A percentile compares a stretch with the other conserved stretches of the same genome.
These are phyloP conservation scores for Lingula anatina DNA, from an alignment of 2,888 invertebrate genomes.

Conservation along the genomic window DNA sequence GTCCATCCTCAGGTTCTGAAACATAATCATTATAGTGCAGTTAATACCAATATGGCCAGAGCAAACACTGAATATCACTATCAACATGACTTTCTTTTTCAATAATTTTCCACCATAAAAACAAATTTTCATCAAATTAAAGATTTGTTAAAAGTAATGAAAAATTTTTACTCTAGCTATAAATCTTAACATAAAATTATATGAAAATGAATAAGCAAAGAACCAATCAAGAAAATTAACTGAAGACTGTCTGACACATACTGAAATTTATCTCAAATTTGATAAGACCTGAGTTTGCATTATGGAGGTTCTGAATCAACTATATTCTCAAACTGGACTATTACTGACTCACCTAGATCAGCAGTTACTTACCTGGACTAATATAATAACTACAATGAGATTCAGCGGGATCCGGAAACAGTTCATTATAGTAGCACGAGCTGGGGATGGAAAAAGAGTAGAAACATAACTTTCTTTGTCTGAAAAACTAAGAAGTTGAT, in stretches of 20 bases:
- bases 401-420: conserved; percentile 56
- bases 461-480: conserved; percentile 1
- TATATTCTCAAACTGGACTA: no score
- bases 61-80: no score
- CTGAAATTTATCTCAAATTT: no score
- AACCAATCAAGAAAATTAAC: neutral
- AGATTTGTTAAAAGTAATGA: neutral
- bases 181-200: no score
- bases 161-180: neutral
- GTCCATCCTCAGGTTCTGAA: conserved; percentile 48
- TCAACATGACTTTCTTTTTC: no score
- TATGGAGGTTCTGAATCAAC: no score
- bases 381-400: conserved; percentile 54
- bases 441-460: conserved; percentile 31
- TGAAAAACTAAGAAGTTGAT: no score
- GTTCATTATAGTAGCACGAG: conserved; percentile 56
- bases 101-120: no score
- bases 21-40: no score
- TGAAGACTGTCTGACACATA: no score
- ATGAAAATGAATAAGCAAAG: neutral
- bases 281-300: no score
- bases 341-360: neutral
- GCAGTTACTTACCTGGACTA: conserved; percentile 46
- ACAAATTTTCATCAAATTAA: neutral
- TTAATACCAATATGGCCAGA: no score